These are phyloP conservation scores for Lampris megalopsis DNA, from an alignment of 2,113 vertebrate genomes.

Conservation along the genomic window DNA sequence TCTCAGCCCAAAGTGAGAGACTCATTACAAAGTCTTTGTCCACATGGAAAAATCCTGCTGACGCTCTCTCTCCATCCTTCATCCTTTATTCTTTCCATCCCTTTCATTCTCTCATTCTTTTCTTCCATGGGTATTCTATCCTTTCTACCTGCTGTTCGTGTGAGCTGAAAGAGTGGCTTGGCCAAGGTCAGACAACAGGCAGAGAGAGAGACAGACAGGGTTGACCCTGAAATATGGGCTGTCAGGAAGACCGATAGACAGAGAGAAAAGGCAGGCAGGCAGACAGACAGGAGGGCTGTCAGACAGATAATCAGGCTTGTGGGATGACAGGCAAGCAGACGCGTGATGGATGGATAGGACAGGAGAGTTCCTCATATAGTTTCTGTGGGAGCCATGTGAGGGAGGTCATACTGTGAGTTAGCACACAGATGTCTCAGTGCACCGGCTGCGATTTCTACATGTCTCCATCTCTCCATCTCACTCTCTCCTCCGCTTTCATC, in stretches of 20 bases:
- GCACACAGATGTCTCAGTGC: no score
- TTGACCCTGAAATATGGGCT: no score
- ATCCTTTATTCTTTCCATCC: slow-evolving; percentile 1
- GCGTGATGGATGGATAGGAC: background rate
- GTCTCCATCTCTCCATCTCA: background rate
- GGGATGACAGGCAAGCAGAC: no score
- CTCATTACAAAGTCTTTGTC: background rate
- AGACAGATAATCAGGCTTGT: background rate
- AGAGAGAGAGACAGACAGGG: background rate
- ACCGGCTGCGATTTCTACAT: no score
- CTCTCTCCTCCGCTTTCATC: background rate
- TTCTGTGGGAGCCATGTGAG: background rate
- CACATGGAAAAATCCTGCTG: slow-evolving; percentile 11
- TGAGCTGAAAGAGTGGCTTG: slow-evolving; percentile 2
- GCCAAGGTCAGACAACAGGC: background rate
- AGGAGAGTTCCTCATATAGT: background rate
- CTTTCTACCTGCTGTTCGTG: background rate
- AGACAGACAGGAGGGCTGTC: background rate
- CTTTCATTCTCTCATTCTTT: background rate
- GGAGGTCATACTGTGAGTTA: background rate
- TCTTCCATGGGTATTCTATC: background rate
- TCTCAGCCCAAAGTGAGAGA: background rate
- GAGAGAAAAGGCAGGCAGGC: background rate
- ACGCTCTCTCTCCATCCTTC: background rate
- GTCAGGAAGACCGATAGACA: background rate